These are phyloP conservation scores for Scytalopus superciliaris DNA, from an alignment of 2,113 vertebrate genomes.

Conservation along the genomic window DNA sequence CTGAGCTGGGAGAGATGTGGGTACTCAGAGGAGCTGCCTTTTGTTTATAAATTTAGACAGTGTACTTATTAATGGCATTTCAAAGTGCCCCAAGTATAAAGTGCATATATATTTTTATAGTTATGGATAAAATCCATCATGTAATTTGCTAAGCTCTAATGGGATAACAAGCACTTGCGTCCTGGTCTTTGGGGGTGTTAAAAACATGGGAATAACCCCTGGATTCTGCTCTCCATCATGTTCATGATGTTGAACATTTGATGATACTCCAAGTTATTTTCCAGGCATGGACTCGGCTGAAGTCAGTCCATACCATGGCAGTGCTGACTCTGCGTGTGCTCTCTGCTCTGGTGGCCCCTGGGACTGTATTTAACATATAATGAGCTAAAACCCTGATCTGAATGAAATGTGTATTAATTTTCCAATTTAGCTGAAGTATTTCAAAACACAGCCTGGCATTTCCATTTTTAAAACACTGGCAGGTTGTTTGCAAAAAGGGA, in stretches of 20 bases:
- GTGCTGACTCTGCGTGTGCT: neutral
- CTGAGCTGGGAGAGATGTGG: neutral
- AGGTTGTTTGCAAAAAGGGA: neutral
- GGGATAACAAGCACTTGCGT: neutral
- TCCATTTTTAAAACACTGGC: neutral
- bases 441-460: neutral
- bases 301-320: rapidly evolving
- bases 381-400: neutral
- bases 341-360: rapidly evolving
- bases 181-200: neutral
- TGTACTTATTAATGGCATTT: neutral
- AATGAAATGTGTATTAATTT: neutral
- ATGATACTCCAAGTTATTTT: neutral
- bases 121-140: neutral
- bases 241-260: neutral
- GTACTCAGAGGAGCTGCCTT: neutral
- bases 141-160: neutral
- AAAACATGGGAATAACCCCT: neutral
- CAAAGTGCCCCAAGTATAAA: neutral
- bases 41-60: neutral
- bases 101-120: neutral
- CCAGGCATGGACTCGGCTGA: rapidly evolving
- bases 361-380: neutral
- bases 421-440: neutral
- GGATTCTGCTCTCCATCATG: neutral